phyloP scores from a whole-genome alignment of 2,113 vertebrate species.

The Saguinus midas region DNA sequence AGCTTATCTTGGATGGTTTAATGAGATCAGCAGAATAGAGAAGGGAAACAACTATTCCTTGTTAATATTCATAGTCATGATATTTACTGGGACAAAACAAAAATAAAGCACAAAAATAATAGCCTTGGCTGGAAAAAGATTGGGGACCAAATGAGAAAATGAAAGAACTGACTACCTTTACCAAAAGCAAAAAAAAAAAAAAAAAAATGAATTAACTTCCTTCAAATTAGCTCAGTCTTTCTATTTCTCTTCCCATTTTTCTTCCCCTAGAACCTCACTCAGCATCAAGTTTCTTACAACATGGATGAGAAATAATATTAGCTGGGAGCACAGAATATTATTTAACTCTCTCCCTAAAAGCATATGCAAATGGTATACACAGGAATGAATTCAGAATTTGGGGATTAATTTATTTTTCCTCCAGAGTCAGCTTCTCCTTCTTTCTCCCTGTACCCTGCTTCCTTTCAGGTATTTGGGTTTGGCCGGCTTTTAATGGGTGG shows the following conservation, averaged over 20 bases:
- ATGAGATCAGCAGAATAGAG: background rate
- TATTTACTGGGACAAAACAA: background rate
- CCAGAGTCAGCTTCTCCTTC: background rate
- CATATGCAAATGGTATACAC: background rate
- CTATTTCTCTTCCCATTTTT: background rate
- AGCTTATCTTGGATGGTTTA: background rate
- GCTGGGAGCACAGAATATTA: background rate
- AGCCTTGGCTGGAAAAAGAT: background rate
- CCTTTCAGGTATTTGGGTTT: conserved; percentile 71
- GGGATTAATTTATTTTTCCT: background rate
- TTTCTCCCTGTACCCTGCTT: conserved; percentile 11
- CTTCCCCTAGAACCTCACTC: background rate
- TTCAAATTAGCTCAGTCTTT: background rate
- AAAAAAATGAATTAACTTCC: background rate
- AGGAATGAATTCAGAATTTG: background rate
- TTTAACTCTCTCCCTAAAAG: background rate
- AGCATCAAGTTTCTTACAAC: background rate
- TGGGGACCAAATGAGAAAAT: background rate
- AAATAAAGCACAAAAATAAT: background rate
- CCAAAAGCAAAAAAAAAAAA: background rate
- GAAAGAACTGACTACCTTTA: background rate
- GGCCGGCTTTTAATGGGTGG: conserved; percentile 66
- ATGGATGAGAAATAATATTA: background rate
- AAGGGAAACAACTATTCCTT: background rate
- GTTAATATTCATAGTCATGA: background rate